Base-by-base conservation (phyloP, 2,888 invertebrate species). In the Polydesmus complanatus region DNA sequence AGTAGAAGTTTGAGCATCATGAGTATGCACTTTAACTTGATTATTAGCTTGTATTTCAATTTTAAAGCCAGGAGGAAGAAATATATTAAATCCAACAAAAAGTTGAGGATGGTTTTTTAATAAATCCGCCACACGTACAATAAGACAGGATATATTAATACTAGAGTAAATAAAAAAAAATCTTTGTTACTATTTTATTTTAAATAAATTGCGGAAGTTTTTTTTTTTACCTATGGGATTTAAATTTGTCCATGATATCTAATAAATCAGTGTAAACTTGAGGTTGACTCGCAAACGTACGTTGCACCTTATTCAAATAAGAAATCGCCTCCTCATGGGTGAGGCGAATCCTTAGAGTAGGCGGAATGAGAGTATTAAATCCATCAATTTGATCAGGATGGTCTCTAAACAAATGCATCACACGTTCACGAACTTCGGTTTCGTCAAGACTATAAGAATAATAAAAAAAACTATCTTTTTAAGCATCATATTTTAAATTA, bases 171-270 rank as follows among this genome's bases (percentile, higher is more conserved):
- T 53, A 65, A 37, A 47, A 48, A 27, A 22, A 48, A 64, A 3
- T 21, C 2, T n/a, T 11, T 27, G 19, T 57, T 21, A 27, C 18
- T 19, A 11, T 19, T 22, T 37, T 55, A 8, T 5, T 22, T 22
- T 25, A 8, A 37, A 59, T 27, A 19, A 59, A 59, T 19, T 2
- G 37, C 56, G 54, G 14, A 70, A 58, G 50, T 22, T 78, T 78
- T 1, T 66, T 69, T 14, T 37, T 37, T 37, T 37, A 83, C 83
- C 81, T 89, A 72, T 95, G 94, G 66, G 95, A 95, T 75, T 99
- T 98, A 72, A 99, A 99, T 76, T 98, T 97, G 78, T 98, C 98
- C 98, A 99, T 99, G 68, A 99, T 98, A 74, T 99, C 98, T 70
- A 99, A 78, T 72, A 99, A 99, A 76, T 97, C 95, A 76, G 97